Evolutionary conservation across 2,113 vertebrate genomes (phyloP).

Genomic region (Mormoops blainvillei): DNA sequence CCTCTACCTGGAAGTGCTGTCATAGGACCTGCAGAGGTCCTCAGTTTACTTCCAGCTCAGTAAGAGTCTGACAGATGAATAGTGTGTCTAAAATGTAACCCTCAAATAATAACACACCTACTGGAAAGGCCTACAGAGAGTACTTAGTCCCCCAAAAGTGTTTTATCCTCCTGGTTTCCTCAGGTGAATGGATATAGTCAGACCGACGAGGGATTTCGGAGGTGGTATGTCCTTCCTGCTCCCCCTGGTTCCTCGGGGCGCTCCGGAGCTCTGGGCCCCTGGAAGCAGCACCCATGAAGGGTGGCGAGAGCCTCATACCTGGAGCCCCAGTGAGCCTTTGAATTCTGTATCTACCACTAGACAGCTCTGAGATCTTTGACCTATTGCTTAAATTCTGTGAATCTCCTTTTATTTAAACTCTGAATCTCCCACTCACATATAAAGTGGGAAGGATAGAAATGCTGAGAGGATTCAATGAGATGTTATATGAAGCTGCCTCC

Average conservation of each 20-base stretch:
- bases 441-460: not conserved
- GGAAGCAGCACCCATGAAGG: not conserved
- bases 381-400: not conserved
- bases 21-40: not conserved
- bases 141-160: not conserved
- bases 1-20: not conserved
- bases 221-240: not conserved
- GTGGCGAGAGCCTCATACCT: not conserved
- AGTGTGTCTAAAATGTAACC: not conserved
- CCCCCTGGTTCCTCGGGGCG: not conserved
- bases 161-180: not conserved
- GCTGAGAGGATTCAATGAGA: not conserved
- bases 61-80: not conserved
- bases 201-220: not conserved
- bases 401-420: not conserved
- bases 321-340: not conserved
- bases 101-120: not conserved
- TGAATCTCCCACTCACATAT: not conserved
- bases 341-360: not conserved
- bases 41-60: not conserved
- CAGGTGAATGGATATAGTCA: no score
- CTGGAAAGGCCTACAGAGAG: not conserved
- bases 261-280: not conserved
- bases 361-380: not conserved
- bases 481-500: not conserved